Percentiles rank a stretch among this genome's conserved stretches.
Conservation (phyloP, 92 coral and sea anemone species). For the Porites evermanni region DNA sequence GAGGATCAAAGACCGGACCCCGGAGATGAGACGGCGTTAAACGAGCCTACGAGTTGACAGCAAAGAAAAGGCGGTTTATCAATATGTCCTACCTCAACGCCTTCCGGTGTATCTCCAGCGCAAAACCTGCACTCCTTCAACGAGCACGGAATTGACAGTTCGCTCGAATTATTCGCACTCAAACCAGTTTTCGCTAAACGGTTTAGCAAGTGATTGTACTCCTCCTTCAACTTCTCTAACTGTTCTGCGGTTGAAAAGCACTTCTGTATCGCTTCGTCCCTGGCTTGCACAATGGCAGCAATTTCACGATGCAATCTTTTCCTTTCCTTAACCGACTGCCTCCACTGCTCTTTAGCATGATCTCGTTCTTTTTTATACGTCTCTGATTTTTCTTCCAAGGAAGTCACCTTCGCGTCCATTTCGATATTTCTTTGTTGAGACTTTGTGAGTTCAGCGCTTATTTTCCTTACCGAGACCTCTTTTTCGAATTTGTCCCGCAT, state of each 20-base stretch:
- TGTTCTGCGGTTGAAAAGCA: constrained; percentile 95
- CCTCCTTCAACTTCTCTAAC: constrained; percentile 90
- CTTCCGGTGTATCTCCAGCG: constrained; percentile 68
- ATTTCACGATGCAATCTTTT: constrained; percentile 90
- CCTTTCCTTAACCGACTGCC: constrained; percentile 91
- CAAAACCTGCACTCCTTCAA: constrained; percentile 91
- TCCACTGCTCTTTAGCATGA: constrained; percentile 96
- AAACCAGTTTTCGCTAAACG: constrained; percentile 84
- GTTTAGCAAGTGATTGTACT: constrained; percentile 79
- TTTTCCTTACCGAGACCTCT: constrained; percentile 71
- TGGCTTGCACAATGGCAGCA: constrained; percentile 81
- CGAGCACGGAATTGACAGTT: constrained; percentile 85
- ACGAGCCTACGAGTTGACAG: not conserved
- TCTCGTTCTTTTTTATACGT: constrained; percentile 81
- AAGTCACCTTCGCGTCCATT: constrained; percentile 77
- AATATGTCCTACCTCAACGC: constrained; percentile 60
- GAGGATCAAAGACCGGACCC: no score
- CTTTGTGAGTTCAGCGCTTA: constrained; percentile 83
- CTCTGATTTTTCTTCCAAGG: constrained; percentile 82
- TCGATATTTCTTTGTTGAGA: constrained; percentile 87
- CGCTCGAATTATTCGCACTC: constrained; percentile 71
- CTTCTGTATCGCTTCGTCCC: constrained; percentile 96
- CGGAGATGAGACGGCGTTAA: no score
- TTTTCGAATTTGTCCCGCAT: constrained; percentile 68
- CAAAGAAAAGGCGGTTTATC: not conserved